phyloP scores from a whole-genome alignment of 2,888 invertebrate species.

The Drosophila cognata region DNA sequence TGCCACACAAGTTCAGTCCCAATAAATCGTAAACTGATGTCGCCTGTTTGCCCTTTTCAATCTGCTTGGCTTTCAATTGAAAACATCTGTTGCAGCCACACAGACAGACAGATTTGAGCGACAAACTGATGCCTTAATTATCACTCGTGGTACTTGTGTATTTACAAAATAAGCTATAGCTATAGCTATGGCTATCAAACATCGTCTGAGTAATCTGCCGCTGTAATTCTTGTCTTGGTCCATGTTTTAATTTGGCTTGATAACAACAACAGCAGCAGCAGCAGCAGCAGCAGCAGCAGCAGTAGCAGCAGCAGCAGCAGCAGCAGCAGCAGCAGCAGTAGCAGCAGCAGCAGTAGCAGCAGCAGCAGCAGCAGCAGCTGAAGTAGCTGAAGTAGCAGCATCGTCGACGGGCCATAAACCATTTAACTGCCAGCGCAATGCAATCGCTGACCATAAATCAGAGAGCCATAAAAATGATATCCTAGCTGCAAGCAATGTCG shows the following conservation, averaged over 20 bases:
- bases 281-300: conserved; percentile 15
- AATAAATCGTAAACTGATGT: not conserved
- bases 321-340: not conserved
- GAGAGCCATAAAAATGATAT: conserved; percentile 63
- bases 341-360: not conserved
- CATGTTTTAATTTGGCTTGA: conserved; percentile 51
- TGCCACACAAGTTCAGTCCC: not conserved
- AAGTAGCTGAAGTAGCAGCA: not conserved
- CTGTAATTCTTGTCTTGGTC: conserved; percentile 2
- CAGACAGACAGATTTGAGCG: not conserved
- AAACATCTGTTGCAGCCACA: conserved; percentile 8
- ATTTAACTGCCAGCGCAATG: conserved; percentile 66
- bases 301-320: conserved; percentile 13
- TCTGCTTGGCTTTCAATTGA: not conserved
- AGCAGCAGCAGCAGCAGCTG: not conserved
- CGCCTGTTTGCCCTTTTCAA: not conserved
- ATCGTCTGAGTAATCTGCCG: not conserved
- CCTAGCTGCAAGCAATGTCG: conserved; percentile 35
- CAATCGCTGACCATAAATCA: conserved; percentile 72
- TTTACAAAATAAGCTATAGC: conserved; percentile 20
- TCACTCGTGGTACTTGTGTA: conserved; percentile 3
- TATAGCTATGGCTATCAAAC: not conserved
- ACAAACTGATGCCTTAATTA: not conserved
- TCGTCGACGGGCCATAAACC: conserved; percentile 46
- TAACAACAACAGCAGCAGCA: conserved; percentile 13